Percentiles rank a stretch among this genome's conserved stretches.
Evolutionary conservation across 2,113 vertebrate species (phyloP).

Genomic region (Mesocricetus auratus): DNA sequence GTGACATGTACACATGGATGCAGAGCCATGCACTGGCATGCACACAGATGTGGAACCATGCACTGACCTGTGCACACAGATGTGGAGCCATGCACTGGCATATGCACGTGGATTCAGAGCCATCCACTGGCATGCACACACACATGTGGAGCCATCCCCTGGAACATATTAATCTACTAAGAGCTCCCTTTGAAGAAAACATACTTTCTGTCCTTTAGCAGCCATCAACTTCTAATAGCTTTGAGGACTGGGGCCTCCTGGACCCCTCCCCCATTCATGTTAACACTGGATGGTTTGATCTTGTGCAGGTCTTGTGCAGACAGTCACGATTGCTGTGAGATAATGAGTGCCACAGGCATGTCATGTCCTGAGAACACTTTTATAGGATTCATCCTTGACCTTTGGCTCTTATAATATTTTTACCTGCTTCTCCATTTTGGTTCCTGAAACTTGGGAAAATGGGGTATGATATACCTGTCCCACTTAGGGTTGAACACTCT

Average conservation of each 20-base stretch:
- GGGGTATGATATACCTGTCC: background rate
- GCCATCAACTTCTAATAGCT: background rate
- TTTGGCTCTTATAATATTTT: background rate
- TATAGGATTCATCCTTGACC: background rate
- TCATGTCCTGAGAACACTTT: background rate
- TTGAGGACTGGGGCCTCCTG: background rate
- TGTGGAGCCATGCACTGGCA: no score
- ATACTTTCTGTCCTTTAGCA: background rate
- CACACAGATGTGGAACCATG: no score
- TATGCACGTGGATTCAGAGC: no score
- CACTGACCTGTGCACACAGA: no score
- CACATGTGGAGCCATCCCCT: no score
- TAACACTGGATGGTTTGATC: background rate
- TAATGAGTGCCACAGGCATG: fast-evolving
- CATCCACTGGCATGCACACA: no score
- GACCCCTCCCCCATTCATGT: fast-evolving
- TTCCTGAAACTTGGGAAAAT: background rate
- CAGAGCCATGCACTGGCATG: no score
- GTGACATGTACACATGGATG: no score
- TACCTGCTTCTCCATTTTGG: background rate
- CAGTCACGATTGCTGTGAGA: background rate
- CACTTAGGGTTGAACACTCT: no score
- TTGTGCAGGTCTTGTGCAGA: background rate
- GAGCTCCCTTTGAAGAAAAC: background rate
- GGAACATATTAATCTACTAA: background rate